phyloP scores from a whole-genome alignment of 2,888 invertebrate genomes.

The Atethmia centrago region DNA sequence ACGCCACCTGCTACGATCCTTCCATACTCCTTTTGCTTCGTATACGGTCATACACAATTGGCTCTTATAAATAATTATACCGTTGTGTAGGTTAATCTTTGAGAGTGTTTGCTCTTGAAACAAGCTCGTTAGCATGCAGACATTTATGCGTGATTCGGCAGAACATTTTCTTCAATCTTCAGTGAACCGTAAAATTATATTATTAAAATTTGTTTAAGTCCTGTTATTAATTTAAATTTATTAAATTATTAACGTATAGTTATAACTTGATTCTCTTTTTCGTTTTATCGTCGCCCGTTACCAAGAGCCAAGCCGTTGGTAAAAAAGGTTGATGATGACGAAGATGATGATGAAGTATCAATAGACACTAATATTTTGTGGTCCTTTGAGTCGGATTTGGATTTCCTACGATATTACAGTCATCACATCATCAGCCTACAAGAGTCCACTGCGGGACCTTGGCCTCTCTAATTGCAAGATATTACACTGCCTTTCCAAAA shows the following conservation, averaged over 20 bases:
- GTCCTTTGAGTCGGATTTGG: constrained; percentile 3
- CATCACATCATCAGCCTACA: background rate
- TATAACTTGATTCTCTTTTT: background rate
- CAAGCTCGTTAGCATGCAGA: constrained; percentile 22
- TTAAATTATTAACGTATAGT: background rate
- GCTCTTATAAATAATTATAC: background rate
- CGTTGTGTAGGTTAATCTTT: background rate
- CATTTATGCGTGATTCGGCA: constrained; percentile 26
- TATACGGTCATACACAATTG: too few relatives aligned
- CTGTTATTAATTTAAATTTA: constrained; percentile 33
- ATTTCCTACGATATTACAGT: background rate
- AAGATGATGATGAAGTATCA: background rate
- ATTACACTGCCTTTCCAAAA: background rate
- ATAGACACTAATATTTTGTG: background rate
- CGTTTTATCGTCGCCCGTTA: too few relatives aligned
- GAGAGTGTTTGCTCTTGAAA: constrained; percentile 14
- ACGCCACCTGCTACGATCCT: too few relatives aligned
- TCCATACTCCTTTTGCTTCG: too few relatives aligned
- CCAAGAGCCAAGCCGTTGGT: too few relatives aligned
- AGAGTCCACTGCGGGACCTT: background rate
- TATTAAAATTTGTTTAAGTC: constrained; percentile 22
- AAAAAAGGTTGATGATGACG: too few relatives aligned
- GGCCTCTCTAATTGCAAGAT: background rate
- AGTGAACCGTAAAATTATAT: constrained; percentile 39
- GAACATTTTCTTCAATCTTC: constrained; percentile 26